Base-by-base conservation (phyloP, 2,113 vertebrate species). In the Cyphomyrus plagiostoma region DNA sequence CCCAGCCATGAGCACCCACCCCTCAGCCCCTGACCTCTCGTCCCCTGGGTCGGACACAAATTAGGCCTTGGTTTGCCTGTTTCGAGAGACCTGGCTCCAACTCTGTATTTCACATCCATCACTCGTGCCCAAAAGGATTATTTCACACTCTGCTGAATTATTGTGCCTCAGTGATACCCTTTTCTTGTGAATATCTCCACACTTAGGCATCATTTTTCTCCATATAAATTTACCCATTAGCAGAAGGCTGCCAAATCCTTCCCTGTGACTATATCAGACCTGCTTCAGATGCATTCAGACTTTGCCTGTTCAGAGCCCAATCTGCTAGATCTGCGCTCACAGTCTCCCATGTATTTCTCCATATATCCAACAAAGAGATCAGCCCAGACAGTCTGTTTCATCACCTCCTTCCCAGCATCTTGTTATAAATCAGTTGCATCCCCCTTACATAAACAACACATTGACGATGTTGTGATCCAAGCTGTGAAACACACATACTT, bases 101-200 rank as follows among this genome's bases (percentile, higher is more conserved):
- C 46, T 88, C 91, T 88, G 87, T 86, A 89, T 92, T 93, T 93
- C 91, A 80, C 92, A 92, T 87, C 91, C 89, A 89, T 66, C n/a
- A 26, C 50, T 10, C 82, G 88, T 58, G 52, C 2, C 19, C 58
- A 17, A 19, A 88, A 70, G 26, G 46, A 80, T 19, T 26, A n/a
- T 50, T 45, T 70, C 8, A 26, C 26, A 30, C 39, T 66, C 9
- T 62, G 26, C 26, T 52, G 15, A 87, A 87, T 19, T 42, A 35
- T 13, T 39, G 19, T 48, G 21, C 8, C 3, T 8, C 8, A 84
- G 35, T 39, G 49, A 8, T 58, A 8, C 74, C 35, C 15, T 39
- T 80, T 80, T 80, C 9, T 19, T 15, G 42, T 80, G 26, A 80
- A 80, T 80, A 4, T 13, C 74, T 80, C 35, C 15, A 42, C 30